A percentile compares a stretch with the other conserved stretches of the same genome.
Evolutionary conservation across 2,888 invertebrate species (phyloP).

Genomic region (Plebejus argus): DNA sequence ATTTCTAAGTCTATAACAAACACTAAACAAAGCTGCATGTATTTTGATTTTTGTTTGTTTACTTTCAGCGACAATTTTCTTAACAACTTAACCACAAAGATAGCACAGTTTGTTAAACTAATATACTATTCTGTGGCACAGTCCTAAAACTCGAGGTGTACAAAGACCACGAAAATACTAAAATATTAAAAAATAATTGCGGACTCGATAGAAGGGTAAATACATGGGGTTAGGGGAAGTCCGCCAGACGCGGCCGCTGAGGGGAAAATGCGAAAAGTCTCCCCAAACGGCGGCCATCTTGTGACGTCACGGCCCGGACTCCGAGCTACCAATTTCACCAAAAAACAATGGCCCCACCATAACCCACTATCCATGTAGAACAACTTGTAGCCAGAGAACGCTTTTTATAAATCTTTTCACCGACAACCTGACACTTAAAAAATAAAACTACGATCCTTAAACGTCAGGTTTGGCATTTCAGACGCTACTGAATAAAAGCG

Average conservation of each 20-base stretch:
- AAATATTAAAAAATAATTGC: constrained; percentile 30
- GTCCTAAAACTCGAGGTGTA: neutral
- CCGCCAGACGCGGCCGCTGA: constrained; percentile 52
- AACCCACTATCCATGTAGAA: neutral
- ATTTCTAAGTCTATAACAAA: too few species aligned
- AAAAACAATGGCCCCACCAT: neutral
- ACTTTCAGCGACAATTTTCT: neutral
- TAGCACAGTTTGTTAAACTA: too few species aligned
- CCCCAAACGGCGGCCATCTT: constrained; percentile 73
- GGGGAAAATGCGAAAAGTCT: constrained; percentile 78
- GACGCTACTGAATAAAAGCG: constrained; percentile 55
- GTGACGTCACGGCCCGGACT: constrained; percentile 76
- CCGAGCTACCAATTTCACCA: constrained; percentile 38
- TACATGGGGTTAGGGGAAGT: constrained; percentile 40
- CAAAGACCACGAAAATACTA: constrained; percentile 14
- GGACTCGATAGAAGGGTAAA: constrained; percentile 2
- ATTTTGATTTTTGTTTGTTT: neutral
- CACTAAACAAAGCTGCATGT: neutral
- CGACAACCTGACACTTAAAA: constrained; percentile 34
- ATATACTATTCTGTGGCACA: too few species aligned
- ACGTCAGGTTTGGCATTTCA: constrained; percentile 57
- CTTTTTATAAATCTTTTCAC: constrained; percentile 14
- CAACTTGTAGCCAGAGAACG: neutral
- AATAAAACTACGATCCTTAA: constrained; percentile 39
- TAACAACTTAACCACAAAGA: neutral